These are phyloP conservation scores for Oscarella lobularis DNA, from an alignment of 37 sponge, comb jelly and placozoan species.

Conservation along the genomic window DNA sequence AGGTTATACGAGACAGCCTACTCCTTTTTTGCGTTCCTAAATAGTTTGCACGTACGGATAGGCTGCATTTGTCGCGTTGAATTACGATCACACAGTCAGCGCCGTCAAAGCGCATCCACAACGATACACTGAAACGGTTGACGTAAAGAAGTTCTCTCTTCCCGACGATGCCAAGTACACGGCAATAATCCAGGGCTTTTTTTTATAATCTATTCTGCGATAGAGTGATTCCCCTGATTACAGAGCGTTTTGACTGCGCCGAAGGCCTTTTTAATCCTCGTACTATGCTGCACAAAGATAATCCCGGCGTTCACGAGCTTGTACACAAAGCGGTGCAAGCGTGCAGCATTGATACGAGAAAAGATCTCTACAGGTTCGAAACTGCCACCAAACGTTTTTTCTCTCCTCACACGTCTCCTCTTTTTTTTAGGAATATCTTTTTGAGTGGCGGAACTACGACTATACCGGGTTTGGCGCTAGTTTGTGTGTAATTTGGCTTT, in stretches of 20 bases:
- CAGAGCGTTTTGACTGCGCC: conserved; percentile 25
- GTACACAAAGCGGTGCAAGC: conserved; percentile 65
- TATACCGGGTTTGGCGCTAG: background rate
- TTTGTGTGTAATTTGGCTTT: background rate
- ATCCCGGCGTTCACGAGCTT: conserved; percentile 32
- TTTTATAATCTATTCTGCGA: too few species aligned
- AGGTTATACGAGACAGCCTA: conserved; percentile 6
- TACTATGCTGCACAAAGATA: conserved; percentile 63
- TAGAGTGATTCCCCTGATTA: background rate
- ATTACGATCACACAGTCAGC: background rate
- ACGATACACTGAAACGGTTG: conserved; percentile 21
- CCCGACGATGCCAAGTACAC: conserved; percentile 42
- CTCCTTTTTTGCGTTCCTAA: background rate
- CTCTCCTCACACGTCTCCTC: background rate
- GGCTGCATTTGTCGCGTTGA: background rate
- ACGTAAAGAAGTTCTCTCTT: conserved; percentile 48
- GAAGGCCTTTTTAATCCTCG: conserved; percentile 55
- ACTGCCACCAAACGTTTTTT: background rate
- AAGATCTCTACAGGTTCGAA: conserved; percentile 2
- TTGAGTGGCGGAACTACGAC: conserved; percentile 45
- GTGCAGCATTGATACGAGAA: conserved; percentile 52
- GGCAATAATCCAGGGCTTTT: background rate
- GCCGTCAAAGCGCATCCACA: conserved; percentile 10
- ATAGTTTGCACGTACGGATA: background rate
- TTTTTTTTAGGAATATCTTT: conserved; percentile 37